phyloP scores from a whole-genome alignment of 1,140 invertebrate genomes.

The Bombus waltoni region DNA sequence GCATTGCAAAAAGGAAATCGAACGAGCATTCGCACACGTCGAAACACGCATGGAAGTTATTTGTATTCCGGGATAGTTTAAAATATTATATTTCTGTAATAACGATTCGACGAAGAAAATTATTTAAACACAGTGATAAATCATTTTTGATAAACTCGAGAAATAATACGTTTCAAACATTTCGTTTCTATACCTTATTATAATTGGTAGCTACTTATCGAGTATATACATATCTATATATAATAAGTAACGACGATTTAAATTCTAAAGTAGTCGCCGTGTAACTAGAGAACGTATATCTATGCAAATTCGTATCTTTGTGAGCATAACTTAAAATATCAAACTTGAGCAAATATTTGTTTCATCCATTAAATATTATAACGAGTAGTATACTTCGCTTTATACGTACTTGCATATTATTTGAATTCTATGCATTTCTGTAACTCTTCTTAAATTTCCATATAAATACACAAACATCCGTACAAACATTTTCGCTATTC shows the following conservation, averaged over 20 bases:
- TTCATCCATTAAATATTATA: background rate
- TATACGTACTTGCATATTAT: too few species aligned
- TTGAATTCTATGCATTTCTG: too few species aligned
- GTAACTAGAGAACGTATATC: too few species aligned
- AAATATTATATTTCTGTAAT: background rate
- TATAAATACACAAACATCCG: too few species aligned
- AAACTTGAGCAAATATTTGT: background rate
- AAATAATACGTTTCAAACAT: background rate
- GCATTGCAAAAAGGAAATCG: constrained; percentile 13
- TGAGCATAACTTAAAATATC: background rate
- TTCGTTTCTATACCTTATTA: background rate
- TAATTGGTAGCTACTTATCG: background rate
- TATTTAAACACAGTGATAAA: background rate
- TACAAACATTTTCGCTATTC: background rate
- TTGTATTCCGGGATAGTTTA: background rate
- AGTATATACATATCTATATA: too few species aligned
- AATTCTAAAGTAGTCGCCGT: too few species aligned
- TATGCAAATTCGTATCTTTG: background rate
- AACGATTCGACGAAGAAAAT: background rate
- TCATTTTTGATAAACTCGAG: background rate
- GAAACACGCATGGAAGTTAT: background rate
- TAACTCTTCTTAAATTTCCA: too few species aligned
- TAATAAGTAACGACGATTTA: too few species aligned
- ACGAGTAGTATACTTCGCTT: background rate
- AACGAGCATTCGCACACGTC: background rate